These are phyloP conservation scores for Labrus mixtus DNA, from an alignment of 2,113 vertebrate species.

Conservation along the genomic window DNA sequence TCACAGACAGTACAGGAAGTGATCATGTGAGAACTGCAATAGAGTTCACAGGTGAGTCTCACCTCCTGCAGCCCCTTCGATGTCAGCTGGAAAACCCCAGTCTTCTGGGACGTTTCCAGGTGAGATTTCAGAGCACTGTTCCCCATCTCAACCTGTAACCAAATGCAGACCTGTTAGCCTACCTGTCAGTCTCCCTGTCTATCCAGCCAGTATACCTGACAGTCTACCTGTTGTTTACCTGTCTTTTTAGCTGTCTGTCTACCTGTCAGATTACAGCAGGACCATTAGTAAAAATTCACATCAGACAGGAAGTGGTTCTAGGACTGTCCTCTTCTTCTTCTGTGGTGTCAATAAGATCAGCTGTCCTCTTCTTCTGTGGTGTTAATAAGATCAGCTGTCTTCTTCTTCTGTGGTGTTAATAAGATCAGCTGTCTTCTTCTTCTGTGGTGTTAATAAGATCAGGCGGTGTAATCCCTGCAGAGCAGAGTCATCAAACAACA, in stretches of 20 bases:
- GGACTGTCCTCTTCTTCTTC: not conserved
- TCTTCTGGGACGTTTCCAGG: conserved; percentile 98
- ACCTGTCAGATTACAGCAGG: too few relatives aligned
- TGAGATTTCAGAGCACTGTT: conserved; percentile 97
- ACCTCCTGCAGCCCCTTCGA: conserved; percentile 94
- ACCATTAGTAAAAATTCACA: too few relatives aligned
- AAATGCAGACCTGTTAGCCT: not conserved
- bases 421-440: conserved; percentile 22
- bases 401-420: conserved; percentile 3
- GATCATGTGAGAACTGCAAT: conserved; percentile 81
- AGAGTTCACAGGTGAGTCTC: conserved; percentile 13
- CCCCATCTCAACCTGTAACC: conserved; percentile 85
- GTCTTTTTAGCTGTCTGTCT: too few relatives aligned
- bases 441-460: conserved; percentile 17
- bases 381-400: conserved; percentile 6
- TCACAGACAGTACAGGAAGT: not conserved
- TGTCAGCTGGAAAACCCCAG: conserved; percentile 96
- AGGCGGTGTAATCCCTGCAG: conserved; percentile 36
- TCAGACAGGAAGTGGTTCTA: too few relatives aligned
- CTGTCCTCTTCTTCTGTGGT: not conserved
- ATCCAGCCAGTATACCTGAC: too few relatives aligned
- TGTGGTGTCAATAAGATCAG: not conserved
- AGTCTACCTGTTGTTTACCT: too few relatives aligned
- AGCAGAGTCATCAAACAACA: not conserved
- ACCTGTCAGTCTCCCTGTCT: not conserved